Evolutionary conservation across 2,113 vertebrate species (phyloP).

Genomic region (Salvelinus fontinalis): DNA sequence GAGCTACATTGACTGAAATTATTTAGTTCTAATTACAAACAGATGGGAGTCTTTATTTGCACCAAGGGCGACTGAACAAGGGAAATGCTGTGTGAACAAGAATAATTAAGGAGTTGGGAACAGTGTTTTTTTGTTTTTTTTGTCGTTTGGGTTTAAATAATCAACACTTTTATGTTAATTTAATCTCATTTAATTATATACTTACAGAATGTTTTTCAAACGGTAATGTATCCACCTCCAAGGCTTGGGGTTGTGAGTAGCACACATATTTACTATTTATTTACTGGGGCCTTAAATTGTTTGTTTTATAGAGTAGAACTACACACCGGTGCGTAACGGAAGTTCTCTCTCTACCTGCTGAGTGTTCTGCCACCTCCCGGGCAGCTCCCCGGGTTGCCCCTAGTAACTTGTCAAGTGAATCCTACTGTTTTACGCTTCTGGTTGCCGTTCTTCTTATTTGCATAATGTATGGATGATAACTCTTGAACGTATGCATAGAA

Average conservation of each 20-base stretch:
- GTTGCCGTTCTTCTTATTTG: not conserved
- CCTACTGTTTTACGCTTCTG: slow-evolving; percentile 4
- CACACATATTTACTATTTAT: slow-evolving; percentile 10
- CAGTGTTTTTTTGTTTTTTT: slow-evolving; percentile 71
- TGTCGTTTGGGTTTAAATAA: slow-evolving; percentile 85
- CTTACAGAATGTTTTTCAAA: slow-evolving; percentile 84
- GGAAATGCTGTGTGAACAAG: slow-evolving; percentile 98
- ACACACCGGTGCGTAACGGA: slow-evolving; percentile 12
- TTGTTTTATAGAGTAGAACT: slow-evolving; percentile 41
- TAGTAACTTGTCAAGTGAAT: slow-evolving; percentile 31
- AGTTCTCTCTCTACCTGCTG: slow-evolving; percentile 29
- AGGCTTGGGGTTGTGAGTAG: slow-evolving; percentile 26
- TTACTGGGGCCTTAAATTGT: slow-evolving; percentile 34
- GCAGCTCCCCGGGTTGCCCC: slow-evolving; percentile 40
- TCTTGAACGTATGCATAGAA: not conserved
- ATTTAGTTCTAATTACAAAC: slow-evolving; percentile 99
- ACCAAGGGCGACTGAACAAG: slow-evolving; percentile 97
- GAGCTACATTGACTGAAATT: slow-evolving; percentile 96
- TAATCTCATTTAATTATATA: slow-evolving; percentile 93
- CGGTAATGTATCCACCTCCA: slow-evolving; percentile 36
- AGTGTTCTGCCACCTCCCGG: slow-evolving; percentile 35
- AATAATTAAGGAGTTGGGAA: slow-evolving; percentile 99
- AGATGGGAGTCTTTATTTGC: slow-evolving; percentile 99
- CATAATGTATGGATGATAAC: not conserved
- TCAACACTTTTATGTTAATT: slow-evolving; percentile 95